These are phyloP conservation scores for Ceratothoa steindachneri DNA, from an alignment of 2,888 invertebrate genomes.

Conservation along the genomic window DNA sequence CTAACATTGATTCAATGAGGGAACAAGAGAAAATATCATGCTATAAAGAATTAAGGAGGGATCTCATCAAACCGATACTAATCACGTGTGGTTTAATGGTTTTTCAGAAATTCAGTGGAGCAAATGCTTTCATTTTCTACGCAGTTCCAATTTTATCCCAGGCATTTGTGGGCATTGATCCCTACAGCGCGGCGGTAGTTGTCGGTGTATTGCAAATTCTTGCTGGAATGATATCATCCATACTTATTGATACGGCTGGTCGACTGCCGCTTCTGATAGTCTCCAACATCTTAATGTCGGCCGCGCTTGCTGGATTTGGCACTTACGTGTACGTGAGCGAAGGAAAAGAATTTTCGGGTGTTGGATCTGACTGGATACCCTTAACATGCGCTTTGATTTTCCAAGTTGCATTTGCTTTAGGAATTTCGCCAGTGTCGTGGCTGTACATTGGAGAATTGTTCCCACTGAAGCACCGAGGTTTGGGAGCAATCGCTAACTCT, in stretches of 20 bases:
- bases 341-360: slow-evolving; percentile 17
- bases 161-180: slow-evolving; percentile 75
- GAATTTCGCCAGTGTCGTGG: slow-evolving; percentile 84
- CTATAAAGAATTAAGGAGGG: slow-evolving; percentile 52
- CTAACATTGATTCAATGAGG: slow-evolving; percentile 58
- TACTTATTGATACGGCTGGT: slow-evolving; percentile 80
- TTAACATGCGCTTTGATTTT: slow-evolving; percentile 75
- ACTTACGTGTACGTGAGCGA: slow-evolving; percentile 70
- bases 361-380: slow-evolving; percentile 61
- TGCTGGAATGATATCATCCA: slow-evolving; percentile 60
- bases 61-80: slow-evolving; percentile 64
- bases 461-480: slow-evolving; percentile 67
- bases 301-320: slow-evolving; percentile 77
- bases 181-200: slow-evolving; percentile 71
- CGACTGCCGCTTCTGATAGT: slow-evolving; percentile 75
- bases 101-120: slow-evolving; percentile 73
- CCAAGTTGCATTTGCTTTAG: slow-evolving; percentile 76
- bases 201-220: slow-evolving; percentile 60
- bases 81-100: slow-evolving; percentile 85
- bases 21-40: slow-evolving; percentile 30
- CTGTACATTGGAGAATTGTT: slow-evolving; percentile 76
- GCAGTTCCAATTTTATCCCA: slow-evolving; percentile 80
- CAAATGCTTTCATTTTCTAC: slow-evolving; percentile 78
- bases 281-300: slow-evolving; percentile 78
- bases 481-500: slow-evolving; percentile 79